Conservation (phyloP, 2,888 invertebrate species). For the Hyposoter didymator region DNA sequence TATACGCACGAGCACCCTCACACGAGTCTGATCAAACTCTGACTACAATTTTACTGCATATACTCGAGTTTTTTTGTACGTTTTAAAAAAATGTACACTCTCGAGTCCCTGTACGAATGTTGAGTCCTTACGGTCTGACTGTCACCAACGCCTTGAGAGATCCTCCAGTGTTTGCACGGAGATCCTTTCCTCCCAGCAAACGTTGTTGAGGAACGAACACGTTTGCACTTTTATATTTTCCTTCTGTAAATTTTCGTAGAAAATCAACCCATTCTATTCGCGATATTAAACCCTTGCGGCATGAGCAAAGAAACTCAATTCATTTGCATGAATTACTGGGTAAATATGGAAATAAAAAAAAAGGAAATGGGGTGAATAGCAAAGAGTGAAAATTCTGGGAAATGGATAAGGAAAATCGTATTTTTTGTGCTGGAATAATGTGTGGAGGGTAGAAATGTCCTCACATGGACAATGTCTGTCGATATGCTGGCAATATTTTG, state of each 20-base stretch:
- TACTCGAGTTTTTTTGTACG: neutral
- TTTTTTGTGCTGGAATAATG: conserved; percentile 27
- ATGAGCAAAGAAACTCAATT: conserved; percentile 1
- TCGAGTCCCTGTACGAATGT: neutral
- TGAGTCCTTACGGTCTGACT: neutral
- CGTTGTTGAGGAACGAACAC: neutral
- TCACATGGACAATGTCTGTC: conserved; percentile 20
- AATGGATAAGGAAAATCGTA: neutral
- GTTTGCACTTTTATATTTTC: conserved; percentile 39
- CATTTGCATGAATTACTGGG: conserved; percentile 2
- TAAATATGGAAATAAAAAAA: neutral
- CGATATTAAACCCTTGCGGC: conserved; percentile 28
- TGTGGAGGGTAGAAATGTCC: neutral
- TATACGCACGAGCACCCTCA: neutral
- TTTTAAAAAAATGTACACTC: conserved; percentile 3
- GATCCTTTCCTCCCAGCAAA: conserved; percentile 31
- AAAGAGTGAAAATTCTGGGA: neutral
- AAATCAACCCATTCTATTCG: neutral
- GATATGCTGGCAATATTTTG: conserved; percentile 38
- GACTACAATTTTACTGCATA: conserved; percentile 11
- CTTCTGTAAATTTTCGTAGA: neutral
- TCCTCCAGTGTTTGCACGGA: conserved; percentile 48
- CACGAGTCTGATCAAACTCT: conserved; percentile 36
- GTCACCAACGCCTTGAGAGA: conserved; percentile 45
- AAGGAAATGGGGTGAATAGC: neutral